phyloP scores from a whole-genome alignment of 64 coral and sea anemone species.

The Porites lutea region DNA sequence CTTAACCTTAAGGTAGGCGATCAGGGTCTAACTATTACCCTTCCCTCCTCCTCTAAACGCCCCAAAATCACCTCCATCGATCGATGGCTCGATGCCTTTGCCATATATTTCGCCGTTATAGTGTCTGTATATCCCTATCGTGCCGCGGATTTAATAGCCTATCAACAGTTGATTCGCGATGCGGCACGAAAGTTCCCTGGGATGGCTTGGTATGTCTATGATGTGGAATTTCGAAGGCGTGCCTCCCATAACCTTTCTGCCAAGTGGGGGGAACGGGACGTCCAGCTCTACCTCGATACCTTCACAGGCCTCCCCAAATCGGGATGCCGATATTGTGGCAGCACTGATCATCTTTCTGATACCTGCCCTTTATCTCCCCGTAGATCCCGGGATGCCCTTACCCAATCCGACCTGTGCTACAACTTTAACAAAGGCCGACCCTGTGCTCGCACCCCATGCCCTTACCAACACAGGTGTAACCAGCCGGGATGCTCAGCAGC shows the following conservation, averaged over 20 bases:
- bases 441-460: conserved; percentile 1
- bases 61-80: too few relatives aligned
- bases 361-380: not conserved
- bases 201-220: not conserved
- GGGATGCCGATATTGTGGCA: not conserved
- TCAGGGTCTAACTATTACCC: not conserved
- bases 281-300: not conserved
- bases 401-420: not conserved
- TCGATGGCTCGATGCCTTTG: not conserved
- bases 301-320: not conserved
- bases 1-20: not conserved
- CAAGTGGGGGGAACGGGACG: not conserved
- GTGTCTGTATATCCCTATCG: not conserved
- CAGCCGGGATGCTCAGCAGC: not conserved
- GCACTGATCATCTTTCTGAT: not conserved
- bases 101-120: not conserved
- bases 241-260: not conserved
- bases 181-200: not conserved
- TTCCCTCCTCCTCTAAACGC: too few relatives aligned
- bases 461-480: not conserved
- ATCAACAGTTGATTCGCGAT: not conserved
- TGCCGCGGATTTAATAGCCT: not conserved
- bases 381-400: not conserved
- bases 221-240: not conserved
- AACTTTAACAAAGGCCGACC: not conserved